Evolutionary conservation across 2,888 invertebrate species (phyloP), one percentile per base, ranked within the genome.

Genomic region (Mycalesis mineus): DNA sequence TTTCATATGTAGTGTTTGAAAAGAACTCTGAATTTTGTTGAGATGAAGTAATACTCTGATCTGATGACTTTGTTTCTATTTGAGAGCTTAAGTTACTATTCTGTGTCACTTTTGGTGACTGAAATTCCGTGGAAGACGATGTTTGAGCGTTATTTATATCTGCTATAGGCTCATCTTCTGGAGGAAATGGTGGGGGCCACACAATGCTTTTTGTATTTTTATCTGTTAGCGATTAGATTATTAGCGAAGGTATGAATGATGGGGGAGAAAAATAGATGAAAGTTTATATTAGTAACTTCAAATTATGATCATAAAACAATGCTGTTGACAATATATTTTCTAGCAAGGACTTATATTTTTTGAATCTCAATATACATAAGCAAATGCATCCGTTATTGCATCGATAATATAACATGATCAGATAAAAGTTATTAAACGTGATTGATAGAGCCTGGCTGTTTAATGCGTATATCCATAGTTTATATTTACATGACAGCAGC

Each of bases 141-240:
- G 54, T 63, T 50, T 61, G 47, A 50, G 55, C 44, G 44, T 41
- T 62, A 41, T 57, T 62, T 50, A 45, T 51, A 31, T 57, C 45
- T 31, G 14, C 57, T 41, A 59, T 56, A 40, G 62, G 76, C 80
- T 88, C 87, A 73, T 86, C 86, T 74, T 88, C 86, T 57, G 82
- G 77, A 57, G 82, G 82, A 71, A 84, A 87, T 50, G 69, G 67
- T 64, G 82, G 84, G 78, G 90, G 90, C 90, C 90, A 90, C 76
- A 89, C 88, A 72, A 90, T 78, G 75, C 86, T 90, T 84, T 88
- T 90, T 59, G 88, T 78, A 76, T 78, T 88, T 82, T 87, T 84
- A 70, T 76, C 90, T 90, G 72, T 85, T 84, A 83, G 77, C 69
- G 65, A 60, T 45, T 28, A 41, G 68, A 68, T 73, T 75, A 69